A percentile compares a stretch with the other conserved stretches of the same genome.
These are phyloP conservation scores for Scaptomyza polygonia DNA, from an alignment of 2,888 invertebrate genomes.

Conservation along the genomic window DNA sequence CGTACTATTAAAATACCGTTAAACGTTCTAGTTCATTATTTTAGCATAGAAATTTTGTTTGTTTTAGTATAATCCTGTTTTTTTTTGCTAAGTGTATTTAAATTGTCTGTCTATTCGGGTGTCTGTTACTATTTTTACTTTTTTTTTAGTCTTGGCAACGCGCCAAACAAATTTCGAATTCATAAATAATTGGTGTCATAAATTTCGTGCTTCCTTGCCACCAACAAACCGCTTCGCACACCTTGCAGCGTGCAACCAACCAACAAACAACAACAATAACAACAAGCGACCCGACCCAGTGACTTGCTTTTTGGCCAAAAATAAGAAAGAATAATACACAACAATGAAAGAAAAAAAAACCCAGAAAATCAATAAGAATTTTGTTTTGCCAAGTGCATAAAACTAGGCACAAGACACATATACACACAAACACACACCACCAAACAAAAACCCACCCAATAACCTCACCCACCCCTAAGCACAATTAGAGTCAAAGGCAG, in stretches of 20 bases:
- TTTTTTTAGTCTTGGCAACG: constrained; percentile 58
- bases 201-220: constrained; percentile 37
- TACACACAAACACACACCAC: not conserved
- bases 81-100: constrained; percentile 17
- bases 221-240: not conserved
- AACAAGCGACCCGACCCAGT: constrained; percentile 59
- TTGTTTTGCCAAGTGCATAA: constrained; percentile 64
- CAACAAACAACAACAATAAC: no score
- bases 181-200: constrained; percentile 80
- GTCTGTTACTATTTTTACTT: no score
- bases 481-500: constrained; percentile 64
- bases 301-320: constrained; percentile 57
- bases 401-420: constrained; percentile 16
- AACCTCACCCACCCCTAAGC: constrained; percentile 15
- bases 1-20: no score
- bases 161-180: constrained; percentile 78
- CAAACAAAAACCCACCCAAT: not conserved
- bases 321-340: constrained; percentile 7
- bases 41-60: not conserved
- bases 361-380: constrained; percentile 65
- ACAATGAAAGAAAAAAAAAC: constrained; percentile 23
- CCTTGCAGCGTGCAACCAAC: constrained; percentile 15
- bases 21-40: no score
- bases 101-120: constrained; percentile 5
- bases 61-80: not conserved